phyloP scores from a whole-genome alignment of 2,888 invertebrate species.

The Argyra leucocephala region DNA sequence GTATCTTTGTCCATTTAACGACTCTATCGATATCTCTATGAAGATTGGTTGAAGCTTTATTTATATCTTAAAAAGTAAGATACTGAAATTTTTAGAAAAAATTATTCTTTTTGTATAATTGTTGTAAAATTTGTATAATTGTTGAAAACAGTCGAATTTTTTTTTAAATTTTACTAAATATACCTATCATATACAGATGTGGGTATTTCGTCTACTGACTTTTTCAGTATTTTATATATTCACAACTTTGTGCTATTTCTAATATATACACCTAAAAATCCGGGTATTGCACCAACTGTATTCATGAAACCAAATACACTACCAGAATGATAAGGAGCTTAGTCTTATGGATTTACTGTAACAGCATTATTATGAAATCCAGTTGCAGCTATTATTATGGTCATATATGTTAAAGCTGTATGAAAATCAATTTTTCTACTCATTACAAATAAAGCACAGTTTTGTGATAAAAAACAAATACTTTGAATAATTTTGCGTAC shows the following conservation, averaged over 20 bases:
- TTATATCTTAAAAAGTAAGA: no score
- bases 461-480: constrained; percentile 46
- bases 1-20: no score
- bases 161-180: no score
- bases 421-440: constrained; percentile 41
- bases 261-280: constrained; percentile 61
- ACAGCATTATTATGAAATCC: constrained; percentile 64
- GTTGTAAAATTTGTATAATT: no score
- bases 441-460: constrained; percentile 46
- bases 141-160: no score
- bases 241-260: constrained; percentile 59
- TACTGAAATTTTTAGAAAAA: no score
- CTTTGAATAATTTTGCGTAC: constrained; percentile 49
- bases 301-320: constrained; percentile 65
- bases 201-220: no score
- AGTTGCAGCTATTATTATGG: constrained; percentile 47
- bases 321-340: constrained; percentile 61
- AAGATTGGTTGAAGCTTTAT: no score
- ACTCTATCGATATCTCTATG: no score
- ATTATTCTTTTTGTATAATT: no score
- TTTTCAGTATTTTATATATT: no score
- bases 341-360: constrained; percentile 61
- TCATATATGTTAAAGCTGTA: constrained; percentile 42
- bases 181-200: no score
- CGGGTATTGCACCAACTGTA: constrained; percentile 61